Evolutionary conservation across 2,113 vertebrate species (phyloP).

Genomic region (Isichthys henryi): DNA sequence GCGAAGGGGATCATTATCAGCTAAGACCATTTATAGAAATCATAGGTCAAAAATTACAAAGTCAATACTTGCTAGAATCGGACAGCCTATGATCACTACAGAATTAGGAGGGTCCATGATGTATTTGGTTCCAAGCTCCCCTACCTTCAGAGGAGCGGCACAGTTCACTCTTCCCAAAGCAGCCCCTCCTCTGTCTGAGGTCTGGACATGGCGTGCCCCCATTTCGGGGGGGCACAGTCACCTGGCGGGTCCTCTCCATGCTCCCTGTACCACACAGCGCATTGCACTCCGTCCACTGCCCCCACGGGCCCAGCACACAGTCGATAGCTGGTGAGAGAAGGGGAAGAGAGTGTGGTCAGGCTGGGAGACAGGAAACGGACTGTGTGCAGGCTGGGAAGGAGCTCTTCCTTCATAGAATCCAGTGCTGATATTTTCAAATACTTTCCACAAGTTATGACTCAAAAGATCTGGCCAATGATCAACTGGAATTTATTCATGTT

Average conservation of each 20-base stretch:
- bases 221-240: conserved; percentile 65
- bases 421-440: neutral
- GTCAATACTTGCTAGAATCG: neutral
- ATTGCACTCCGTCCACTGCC: conserved; percentile 71
- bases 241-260: conserved; percentile 68
- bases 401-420: neutral
- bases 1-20: neutral
- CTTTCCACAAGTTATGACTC: neutral
- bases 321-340: conserved; percentile 41
- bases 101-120: neutral
- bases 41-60: neutral
- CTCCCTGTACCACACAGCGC: conserved; percentile 69
- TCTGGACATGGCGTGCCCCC: conserved; percentile 74
- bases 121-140: neutral
- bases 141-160: conserved; percentile 67
- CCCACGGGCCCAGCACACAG: conserved; percentile 71
- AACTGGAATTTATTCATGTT: neutral
- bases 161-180: conserved; percentile 61
- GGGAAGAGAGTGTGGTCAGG: neutral
- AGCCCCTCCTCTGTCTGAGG: conserved; percentile 76
- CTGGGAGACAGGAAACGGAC: neutral
- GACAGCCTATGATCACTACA: neutral
- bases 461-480: neutral
- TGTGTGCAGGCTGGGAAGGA: neutral
- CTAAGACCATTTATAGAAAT: neutral